Conservation (phyloP, 2,113 vertebrate species). For the Orthonyx spaldingii region DNA sequence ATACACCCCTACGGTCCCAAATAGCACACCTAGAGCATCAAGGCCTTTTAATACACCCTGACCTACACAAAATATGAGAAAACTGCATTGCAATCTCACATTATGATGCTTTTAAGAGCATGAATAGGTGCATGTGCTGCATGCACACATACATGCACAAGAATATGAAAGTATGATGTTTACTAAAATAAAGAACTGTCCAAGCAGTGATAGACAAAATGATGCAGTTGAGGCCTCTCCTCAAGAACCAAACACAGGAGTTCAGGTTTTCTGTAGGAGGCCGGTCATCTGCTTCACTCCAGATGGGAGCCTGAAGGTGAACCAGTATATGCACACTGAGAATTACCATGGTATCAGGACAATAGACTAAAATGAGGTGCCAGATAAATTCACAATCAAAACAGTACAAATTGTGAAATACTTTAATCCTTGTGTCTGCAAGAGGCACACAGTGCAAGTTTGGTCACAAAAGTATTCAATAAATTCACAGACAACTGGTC, state of each 20-base stretch:
- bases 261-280: neutral
- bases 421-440: neutral
- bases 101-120: neutral
- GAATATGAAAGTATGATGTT: neutral
- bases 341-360: neutral
- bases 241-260: neutral
- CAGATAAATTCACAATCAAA: neutral
- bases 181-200: neutral
- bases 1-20: neutral
- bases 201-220: neutral
- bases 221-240: neutral
- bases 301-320: neutral
- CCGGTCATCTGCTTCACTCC: neutral
- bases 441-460: neutral
- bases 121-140: fast-evolving
- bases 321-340: neutral
- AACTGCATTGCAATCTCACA: neutral
- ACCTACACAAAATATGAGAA: neutral
- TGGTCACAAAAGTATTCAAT: neutral
- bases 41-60: neutral
- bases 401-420: neutral
- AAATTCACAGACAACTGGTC: neutral
- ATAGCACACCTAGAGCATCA: neutral
- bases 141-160: fast-evolving
- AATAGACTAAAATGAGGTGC: neutral